Evolutionary conservation across 2,888 invertebrate genomes (phyloP).

Genomic region (Platycheirus rosarum): DNA sequence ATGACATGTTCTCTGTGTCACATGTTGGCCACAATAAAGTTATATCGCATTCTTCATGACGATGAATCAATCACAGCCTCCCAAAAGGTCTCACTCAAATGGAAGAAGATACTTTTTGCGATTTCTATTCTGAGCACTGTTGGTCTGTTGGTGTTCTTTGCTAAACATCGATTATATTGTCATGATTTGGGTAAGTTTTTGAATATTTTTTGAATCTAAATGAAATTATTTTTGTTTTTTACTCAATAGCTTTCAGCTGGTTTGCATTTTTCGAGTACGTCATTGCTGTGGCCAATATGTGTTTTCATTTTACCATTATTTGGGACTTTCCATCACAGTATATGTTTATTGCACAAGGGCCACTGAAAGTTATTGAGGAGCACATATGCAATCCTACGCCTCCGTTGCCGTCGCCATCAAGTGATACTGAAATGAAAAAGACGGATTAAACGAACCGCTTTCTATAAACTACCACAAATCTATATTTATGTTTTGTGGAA

Average conservation of each 20-base stretch:
- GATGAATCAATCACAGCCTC: slow-evolving; percentile 79
- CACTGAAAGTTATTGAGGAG: slow-evolving; percentile 81
- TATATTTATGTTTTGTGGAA: slow-evolving; percentile 12
- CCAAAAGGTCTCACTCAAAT: slow-evolving; percentile 84
- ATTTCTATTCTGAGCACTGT: slow-evolving; percentile 90
- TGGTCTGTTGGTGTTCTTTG: slow-evolving; percentile 93
- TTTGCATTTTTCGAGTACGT: slow-evolving; percentile 97
- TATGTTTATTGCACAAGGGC: slow-evolving; percentile 87
- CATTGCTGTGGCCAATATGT: slow-evolving; percentile 95
- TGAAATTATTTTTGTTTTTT: background rate
- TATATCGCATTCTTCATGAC: slow-evolving; percentile 81
- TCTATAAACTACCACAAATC: background rate
- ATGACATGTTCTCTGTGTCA: slow-evolving; percentile 92
- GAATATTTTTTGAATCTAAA: background rate
- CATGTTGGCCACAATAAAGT: slow-evolving; percentile 89
- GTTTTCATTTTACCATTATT: slow-evolving; percentile 94
- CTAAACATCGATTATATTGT: slow-evolving; percentile 94
- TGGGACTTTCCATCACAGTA: slow-evolving; percentile 93
- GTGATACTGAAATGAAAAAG: slow-evolving; percentile 59
- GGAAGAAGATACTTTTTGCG: slow-evolving; percentile 90
- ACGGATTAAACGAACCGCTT: slow-evolving; percentile 40
- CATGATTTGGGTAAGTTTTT: slow-evolving; percentile 91
- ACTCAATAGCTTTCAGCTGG: slow-evolving; percentile 92
- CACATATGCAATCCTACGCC: slow-evolving; percentile 50
- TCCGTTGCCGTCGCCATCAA: background rate